Conservation (phyloP, 2,113 vertebrate genomes). For the Ornithorhynchus anatinus region DNA sequence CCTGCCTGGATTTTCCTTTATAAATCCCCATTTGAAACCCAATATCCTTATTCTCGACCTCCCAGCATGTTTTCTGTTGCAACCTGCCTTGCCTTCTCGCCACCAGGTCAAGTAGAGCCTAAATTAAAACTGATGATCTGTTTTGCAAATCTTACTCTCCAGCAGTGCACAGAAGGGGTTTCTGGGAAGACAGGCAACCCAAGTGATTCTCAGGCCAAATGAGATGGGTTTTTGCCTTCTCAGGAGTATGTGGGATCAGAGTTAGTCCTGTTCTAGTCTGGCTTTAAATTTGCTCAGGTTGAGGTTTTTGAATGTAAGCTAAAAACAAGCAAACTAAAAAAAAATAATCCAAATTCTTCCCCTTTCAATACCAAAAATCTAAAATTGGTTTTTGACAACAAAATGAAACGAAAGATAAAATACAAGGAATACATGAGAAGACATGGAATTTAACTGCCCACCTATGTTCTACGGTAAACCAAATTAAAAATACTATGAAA, state of each 20-base stretch:
- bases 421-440: neutral
- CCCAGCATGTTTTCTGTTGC: neutral
- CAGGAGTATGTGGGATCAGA: neutral
- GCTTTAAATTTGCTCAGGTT: neutral
- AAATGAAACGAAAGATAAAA: slow-evolving; percentile 7
- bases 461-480: neutral
- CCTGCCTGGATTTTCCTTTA: neutral
- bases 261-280: neutral
- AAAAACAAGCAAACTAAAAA: too few species aligned
- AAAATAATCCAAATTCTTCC: too few species aligned
- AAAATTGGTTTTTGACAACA: neutral
- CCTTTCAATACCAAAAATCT: neutral
- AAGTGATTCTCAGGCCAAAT: neutral
- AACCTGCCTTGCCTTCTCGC: neutral
- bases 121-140: neutral
- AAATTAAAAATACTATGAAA: neutral
- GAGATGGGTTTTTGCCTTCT: neutral
- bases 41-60: neutral
- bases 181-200: neutral
- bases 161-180: neutral
- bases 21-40: neutral
- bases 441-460: neutral
- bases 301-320: neutral
- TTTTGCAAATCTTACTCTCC: neutral
- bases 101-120: neutral